A percentile compares a stretch with the other conserved stretches of the same genome.
These are phyloP conservation scores for Heliocidaris tuberculata DNA, from an alignment of 35 echinoderm and acorn worm genomes.

Conservation along the genomic window DNA sequence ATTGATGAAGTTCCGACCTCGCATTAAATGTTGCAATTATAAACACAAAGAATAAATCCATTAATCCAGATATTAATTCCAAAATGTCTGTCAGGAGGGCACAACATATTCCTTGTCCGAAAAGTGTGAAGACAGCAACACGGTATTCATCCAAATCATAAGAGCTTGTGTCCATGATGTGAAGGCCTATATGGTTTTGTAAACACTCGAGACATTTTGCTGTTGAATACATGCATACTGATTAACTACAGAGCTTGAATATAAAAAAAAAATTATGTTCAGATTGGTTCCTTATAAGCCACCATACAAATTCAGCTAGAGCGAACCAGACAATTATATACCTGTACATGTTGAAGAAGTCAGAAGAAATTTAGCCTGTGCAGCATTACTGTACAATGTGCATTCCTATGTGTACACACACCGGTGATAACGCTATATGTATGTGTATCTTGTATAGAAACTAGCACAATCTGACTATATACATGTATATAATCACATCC, in stretches of 20 bases:
- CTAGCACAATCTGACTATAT: background rate
- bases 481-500: background rate
- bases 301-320: too few species aligned
- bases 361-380: background rate
- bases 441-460: too few species aligned
- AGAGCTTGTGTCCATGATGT: too few species aligned
- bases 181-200: too few species aligned
- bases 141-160: background rate
- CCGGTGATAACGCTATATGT: too few species aligned
- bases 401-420: too few species aligned
- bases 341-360: background rate
- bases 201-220: too few species aligned
- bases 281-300: too few species aligned
- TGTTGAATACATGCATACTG: too few species aligned
- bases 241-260: too few species aligned
- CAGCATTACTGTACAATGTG: too few species aligned
- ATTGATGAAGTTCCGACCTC: background rate
- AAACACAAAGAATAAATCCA: background rate
- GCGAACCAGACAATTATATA: background rate
- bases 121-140: background rate
- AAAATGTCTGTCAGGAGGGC: background rate
- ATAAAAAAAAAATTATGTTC: too few species aligned
- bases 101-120: background rate
- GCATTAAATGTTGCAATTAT: background rate
- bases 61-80: slow-evolving; percentile 11